Evolutionary conservation across 2,797 vertebrate species (phyloP).

Genomic region (Falco peregrinus): DNA sequence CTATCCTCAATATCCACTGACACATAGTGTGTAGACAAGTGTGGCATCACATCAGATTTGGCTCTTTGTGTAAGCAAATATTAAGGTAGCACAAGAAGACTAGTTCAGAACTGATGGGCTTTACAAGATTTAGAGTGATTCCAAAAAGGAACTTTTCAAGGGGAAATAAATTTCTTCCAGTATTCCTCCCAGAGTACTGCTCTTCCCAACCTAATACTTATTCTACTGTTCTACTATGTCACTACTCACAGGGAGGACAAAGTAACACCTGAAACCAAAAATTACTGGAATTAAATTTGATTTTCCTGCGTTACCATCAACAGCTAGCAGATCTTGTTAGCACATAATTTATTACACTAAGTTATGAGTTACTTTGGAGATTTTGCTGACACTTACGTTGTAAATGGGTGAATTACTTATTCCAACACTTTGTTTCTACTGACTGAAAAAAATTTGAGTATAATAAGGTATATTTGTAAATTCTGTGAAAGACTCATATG

Average conservation of each 20-base stretch:
- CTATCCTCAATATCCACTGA: not conserved
- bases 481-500: conserved; percentile 21
- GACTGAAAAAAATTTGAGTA: not conserved
- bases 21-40: not conserved
- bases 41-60: not conserved
- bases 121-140: not conserved
- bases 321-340: not conserved
- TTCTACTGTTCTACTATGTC: not conserved
- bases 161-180: not conserved
- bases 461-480: conserved; percentile 14
- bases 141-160: not conserved
- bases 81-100: not conserved
- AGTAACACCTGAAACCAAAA: not conserved
- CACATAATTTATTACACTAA: not conserved
- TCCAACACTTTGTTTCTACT: conserved; percentile 9
- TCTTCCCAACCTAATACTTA: not conserved
- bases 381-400: not conserved
- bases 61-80: not conserved
- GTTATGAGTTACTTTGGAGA: not conserved
- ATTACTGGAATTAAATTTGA: not conserved
- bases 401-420: conserved; percentile 16
- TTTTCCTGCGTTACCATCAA: not conserved
- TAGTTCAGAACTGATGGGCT: not conserved
- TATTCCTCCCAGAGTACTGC: not conserved
- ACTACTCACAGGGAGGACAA: not conserved